Percentiles rank a stretch among this genome's conserved stretches.
Conservation (phyloP, 2,888 invertebrate species). For the Ommatoiulus sabulosus region DNA sequence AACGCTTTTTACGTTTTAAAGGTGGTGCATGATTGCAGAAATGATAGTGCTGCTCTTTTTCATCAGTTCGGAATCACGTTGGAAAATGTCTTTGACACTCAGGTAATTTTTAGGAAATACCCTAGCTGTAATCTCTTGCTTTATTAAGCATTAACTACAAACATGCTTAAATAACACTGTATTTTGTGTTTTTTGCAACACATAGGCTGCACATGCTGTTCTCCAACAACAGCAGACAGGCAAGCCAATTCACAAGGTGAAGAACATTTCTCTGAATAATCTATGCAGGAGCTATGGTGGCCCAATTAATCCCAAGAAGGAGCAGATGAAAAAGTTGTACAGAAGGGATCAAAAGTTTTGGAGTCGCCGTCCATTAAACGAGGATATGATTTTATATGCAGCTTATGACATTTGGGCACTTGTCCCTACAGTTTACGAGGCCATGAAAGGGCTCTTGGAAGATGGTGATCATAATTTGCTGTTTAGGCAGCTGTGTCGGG, state of each 20-base stretch:
- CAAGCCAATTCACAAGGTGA: slow-evolving; percentile 93
- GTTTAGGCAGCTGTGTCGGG: slow-evolving; percentile 86
- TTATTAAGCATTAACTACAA: not conserved
- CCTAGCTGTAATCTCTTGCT: not conserved
- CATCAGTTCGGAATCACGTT: slow-evolving; percentile 87
- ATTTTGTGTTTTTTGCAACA: not conserved
- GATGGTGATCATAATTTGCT: slow-evolving; percentile 66
- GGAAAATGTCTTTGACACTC: slow-evolving; percentile 90
- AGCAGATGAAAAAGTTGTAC: slow-evolving; percentile 72
- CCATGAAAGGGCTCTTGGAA: slow-evolving; percentile 69
- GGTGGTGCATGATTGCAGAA: slow-evolving; percentile 92
- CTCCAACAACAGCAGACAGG: slow-evolving; percentile 89
- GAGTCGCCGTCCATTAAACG: slow-evolving; percentile 87
- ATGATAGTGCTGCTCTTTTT: slow-evolving; percentile 88
- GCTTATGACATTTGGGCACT: slow-evolving; percentile 89
- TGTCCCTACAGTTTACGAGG: slow-evolving; percentile 84
- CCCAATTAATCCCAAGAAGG: slow-evolving; percentile 89
- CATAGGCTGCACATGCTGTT: slow-evolving; percentile 87
- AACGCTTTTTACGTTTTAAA: slow-evolving; percentile 63
- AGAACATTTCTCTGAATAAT: slow-evolving; percentile 91
- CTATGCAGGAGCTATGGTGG: slow-evolving; percentile 90
- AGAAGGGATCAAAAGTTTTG: slow-evolving; percentile 74
- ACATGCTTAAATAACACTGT: no score
- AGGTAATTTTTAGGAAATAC: slow-evolving; percentile 69
- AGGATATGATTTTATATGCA: slow-evolving; percentile 92